Percentiles rank a stretch among this genome's conserved stretches.
These are phyloP conservation scores for Polymixis lichenea DNA, from an alignment of 2,888 invertebrate species.

Conservation along the genomic window DNA sequence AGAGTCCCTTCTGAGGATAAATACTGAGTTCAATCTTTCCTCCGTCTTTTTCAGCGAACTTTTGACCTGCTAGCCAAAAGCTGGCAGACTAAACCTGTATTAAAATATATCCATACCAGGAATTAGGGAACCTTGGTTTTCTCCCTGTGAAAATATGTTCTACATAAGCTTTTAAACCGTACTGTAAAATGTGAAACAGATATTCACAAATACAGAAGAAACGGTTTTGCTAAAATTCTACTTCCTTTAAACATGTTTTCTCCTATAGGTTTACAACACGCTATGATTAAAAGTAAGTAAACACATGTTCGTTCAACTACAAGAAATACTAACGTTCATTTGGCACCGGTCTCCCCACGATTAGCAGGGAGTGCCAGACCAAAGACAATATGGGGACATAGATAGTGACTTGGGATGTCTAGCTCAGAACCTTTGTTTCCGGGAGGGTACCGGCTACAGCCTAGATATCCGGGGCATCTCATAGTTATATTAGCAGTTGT, in stretches of 20 bases:
- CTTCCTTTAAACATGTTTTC: neutral
- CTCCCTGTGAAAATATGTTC: no score
- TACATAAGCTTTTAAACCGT: conserved; percentile 5
- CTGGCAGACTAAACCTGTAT: conserved; percentile 1
- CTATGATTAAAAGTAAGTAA: conserved; percentile 9
- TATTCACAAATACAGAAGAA: conserved; percentile 4
- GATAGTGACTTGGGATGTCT: conserved; percentile 26
- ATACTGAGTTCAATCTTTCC: conserved; percentile 11
- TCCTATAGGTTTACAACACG: conserved; percentile 17
- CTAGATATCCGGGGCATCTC: conserved; percentile 17
- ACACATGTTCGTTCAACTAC: conserved; percentile 14
- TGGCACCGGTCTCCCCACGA: conserved; percentile 35
- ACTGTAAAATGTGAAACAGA: neutral
- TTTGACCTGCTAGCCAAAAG: neutral
- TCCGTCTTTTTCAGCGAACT: neutral
- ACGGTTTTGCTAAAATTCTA: neutral
- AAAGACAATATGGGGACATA: conserved; percentile 36
- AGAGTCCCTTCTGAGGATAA: neutral
- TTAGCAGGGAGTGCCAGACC: conserved; percentile 40
- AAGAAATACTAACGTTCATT: conserved; percentile 42
- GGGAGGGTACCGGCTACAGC: neutral
- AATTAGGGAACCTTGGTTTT: neutral
- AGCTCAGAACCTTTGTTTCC: conserved; percentile 31
- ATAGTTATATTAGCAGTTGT: neutral
- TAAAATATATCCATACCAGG: neutral